Conservation (phyloP, 2,113 vertebrate species). For the Porphyrio hochstetteri region DNA sequence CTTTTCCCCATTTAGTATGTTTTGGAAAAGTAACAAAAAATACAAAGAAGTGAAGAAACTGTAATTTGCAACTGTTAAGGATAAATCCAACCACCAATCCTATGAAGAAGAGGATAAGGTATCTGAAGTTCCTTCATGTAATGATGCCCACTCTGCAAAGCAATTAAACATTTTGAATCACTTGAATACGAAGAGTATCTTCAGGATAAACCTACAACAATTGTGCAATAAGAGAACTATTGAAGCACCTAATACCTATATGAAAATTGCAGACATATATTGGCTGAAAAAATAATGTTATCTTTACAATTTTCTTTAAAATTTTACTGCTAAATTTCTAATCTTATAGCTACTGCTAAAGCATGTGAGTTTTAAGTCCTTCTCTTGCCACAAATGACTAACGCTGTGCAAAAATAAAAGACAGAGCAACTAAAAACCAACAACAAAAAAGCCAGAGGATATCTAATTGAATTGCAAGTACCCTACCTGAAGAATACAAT, state of each 20-base stretch:
- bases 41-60: constrained; percentile 90
- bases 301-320: not conserved
- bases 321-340: not conserved
- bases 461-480: not conserved
- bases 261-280: not conserved
- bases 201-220: not conserved
- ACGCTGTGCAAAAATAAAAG: not conserved
- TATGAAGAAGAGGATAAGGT: constrained; percentile 55
- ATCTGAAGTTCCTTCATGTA: not conserved
- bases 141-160: not conserved
- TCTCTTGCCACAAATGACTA: not conserved
- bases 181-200: not conserved
- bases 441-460: not conserved
- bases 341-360: not conserved
- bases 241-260: not conserved
- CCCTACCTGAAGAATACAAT: not conserved
- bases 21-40: constrained; percentile 94
- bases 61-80: constrained; percentile 89
- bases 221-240: not conserved
- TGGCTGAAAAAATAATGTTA: not conserved
- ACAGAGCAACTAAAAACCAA: not conserved
- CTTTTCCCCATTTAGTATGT: constrained; percentile 91
- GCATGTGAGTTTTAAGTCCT: not conserved
- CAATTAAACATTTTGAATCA: not conserved
- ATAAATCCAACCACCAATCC: constrained; percentile 92